Evolutionary conservation across 2,113 vertebrate genomes (phyloP).

Genomic region (Pituophis catenifer): DNA sequence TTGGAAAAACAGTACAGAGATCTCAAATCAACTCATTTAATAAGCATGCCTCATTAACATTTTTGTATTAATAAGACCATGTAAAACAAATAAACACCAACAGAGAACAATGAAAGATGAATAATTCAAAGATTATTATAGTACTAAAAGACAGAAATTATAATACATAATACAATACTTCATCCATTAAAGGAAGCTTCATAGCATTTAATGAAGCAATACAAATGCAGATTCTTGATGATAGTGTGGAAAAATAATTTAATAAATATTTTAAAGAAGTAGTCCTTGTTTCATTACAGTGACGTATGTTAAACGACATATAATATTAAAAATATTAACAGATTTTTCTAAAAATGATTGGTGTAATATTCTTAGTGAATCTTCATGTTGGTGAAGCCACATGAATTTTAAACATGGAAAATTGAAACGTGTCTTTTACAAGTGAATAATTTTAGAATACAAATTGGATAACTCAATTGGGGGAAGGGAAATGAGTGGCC

Average conservation of each 20-base stretch:
- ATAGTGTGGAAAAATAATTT: conserved; percentile 47
- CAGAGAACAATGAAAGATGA: conserved; percentile 22
- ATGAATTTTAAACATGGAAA: neutral
- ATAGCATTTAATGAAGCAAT: conserved; percentile 69
- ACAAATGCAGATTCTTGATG: conserved; percentile 58
- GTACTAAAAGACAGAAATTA: conserved; percentile 65
- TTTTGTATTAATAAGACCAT: conserved; percentile 48
- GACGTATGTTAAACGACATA: too few species aligned
- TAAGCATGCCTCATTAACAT: conserved; percentile 43
- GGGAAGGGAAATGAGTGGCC: neutral
- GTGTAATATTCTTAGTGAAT: neutral
- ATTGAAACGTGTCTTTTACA: neutral
- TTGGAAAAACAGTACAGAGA: conserved; percentile 52
- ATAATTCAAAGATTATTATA: conserved; percentile 45
- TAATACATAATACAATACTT: conserved; percentile 56
- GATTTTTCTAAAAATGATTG: neutral
- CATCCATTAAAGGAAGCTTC: conserved; percentile 44
- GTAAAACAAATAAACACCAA: conserved; percentile 45
- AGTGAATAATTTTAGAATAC: neutral
- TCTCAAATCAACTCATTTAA: conserved; percentile 53
- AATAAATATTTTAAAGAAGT: conserved; percentile 27
- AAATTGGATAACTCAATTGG: neutral
- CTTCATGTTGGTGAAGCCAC: neutral
- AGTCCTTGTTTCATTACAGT: conserved; percentile 40
- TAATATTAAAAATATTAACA: too few species aligned